Base-by-base conservation (phyloP, 1,140 invertebrate genomes). In the Brachionus calyciflorus region DNA sequence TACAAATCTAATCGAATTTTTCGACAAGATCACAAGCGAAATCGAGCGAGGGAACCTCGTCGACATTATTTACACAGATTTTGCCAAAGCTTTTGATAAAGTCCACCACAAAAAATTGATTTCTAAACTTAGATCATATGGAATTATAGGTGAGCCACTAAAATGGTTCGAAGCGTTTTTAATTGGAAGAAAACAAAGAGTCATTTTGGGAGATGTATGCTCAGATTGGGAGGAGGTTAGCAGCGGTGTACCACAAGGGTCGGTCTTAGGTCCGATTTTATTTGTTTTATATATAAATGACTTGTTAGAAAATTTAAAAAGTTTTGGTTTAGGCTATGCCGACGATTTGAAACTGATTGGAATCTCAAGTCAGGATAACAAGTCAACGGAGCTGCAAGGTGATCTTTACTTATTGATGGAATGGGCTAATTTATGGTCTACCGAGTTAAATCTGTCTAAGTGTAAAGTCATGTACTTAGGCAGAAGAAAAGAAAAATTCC, bases 21-120 rank as follows among this genome's bases (percentile, higher is more conserved):
- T 76, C 24, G 51, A 76, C 41, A 40, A 1, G n/a, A n/a, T n/a
- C n/a, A n/a, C n/a, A n/a, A n/a, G n/a, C n/a, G n/a, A n/a, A n/a
- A n/a, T n/a, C n/a, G n/a, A n/a, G n/a, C n/a, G n/a, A n/a, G n/a
- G n/a, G n/a, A n/a, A n/a, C n/a, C n/a, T n/a, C n/a, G 48, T 51
- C 17, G 48, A 51, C 24, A 51, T 51, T n/a, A 51, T 51, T 7
- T 51, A n/a, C 17, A 21, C 9, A 7, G 48, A 51, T 17, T 51
- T 51, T 51, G 48, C 48, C 48, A 51, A 51, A 51, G 48, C 48
- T 51, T 51, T 51, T 51, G 48, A 51, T 21, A 51, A 51, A 21
- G 48, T 51, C 24, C 6, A 17, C 24, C 48, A 51, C 2, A 9
- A 7, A 2, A 51, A 21, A 17, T 17, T 51, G 17, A 51, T 51